Evolutionary conservation across 2,113 vertebrate species (phyloP).

Genomic region (Tychaedon coryphoeus): DNA sequence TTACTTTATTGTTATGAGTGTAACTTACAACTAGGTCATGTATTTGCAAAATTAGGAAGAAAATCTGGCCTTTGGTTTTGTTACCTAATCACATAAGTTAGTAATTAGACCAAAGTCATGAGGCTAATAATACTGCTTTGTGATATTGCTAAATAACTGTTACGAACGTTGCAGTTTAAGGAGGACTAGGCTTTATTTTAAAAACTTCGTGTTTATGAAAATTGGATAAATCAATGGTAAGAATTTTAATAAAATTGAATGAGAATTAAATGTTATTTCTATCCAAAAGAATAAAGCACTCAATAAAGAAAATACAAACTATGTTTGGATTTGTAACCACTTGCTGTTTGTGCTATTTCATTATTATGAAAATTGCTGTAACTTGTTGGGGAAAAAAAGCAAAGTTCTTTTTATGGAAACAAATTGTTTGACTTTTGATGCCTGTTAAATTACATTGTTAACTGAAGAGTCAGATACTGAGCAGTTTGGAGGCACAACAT

Average conservation of each 20-base stretch:
- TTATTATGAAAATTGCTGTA: not conserved
- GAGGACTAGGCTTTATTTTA: not conserved
- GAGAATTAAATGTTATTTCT: conserved; percentile 28
- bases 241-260: conserved; percentile 39
- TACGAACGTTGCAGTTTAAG: not conserved
- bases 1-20: not conserved
- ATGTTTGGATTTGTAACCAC: conserved; percentile 39
- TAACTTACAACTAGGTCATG: not conserved
- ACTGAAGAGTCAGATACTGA: not conserved
- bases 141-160: not conserved
- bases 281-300: conserved; percentile 45
- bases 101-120: not conserved
- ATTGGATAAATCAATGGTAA: not conserved
- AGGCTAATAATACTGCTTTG: not conserved
- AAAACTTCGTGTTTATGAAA: not conserved
- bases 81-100: not conserved
- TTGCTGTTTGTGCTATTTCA: conserved; percentile 33
- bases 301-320: conserved; percentile 35
- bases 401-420: not conserved
- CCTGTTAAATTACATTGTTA: not conserved
- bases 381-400: not conserved
- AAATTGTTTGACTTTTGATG: not conserved
- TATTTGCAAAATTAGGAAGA: not conserved
- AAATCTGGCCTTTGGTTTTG: not conserved
- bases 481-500: not conserved